Percentiles rank a stretch among this genome's conserved stretches.
phyloP scores from a whole-genome alignment of 1,140 invertebrate species.

The Bradysia coprophila region DNA sequence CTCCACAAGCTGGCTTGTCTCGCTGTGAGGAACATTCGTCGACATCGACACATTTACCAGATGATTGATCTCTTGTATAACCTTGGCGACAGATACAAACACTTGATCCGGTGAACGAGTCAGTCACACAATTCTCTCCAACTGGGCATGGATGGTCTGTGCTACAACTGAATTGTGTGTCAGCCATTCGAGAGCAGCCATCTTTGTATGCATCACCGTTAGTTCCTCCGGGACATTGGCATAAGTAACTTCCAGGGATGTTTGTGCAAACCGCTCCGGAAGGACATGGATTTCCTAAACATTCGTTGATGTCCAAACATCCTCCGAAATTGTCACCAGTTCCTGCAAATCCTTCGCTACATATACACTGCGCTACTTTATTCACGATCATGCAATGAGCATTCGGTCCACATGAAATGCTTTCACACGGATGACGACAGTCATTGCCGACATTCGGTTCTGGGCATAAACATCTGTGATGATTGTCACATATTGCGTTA shows the following conservation, averaged over 20 bases:
- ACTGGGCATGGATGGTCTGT: constrained; percentile 53
- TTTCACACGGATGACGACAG: constrained; percentile 83
- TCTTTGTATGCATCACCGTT: constrained; percentile 47
- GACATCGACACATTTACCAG: constrained; percentile 62
- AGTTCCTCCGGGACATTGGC: constrained; percentile 66
- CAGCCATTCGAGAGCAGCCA: constrained; percentile 45
- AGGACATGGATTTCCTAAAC: constrained; percentile 53
- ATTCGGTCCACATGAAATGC: constrained; percentile 65
- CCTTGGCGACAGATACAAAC: constrained; percentile 79
- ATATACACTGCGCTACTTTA: constrained; percentile 65
- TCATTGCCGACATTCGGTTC: constrained; percentile 81
- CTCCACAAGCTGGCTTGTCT: constrained; percentile 58
- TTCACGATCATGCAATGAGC: constrained; percentile 76
- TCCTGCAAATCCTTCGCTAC: constrained; percentile 56
- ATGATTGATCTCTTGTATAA: constrained; percentile 49
- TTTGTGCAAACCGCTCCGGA: constrained; percentile 72
- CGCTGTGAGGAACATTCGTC: constrained; percentile 65
- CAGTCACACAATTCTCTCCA: constrained; percentile 67
- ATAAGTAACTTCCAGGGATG: constrained; percentile 65
- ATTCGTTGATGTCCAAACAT: constrained; percentile 78
- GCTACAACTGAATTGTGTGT: constrained; percentile 42
- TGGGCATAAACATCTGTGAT: constrained; percentile 65
- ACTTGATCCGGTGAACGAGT: constrained; percentile 46
- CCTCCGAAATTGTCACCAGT: constrained; percentile 43
- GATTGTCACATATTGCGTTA: constrained; percentile 65